Conservation (phyloP, 2,888 invertebrate species). For the Rosalia funebris region DNA sequence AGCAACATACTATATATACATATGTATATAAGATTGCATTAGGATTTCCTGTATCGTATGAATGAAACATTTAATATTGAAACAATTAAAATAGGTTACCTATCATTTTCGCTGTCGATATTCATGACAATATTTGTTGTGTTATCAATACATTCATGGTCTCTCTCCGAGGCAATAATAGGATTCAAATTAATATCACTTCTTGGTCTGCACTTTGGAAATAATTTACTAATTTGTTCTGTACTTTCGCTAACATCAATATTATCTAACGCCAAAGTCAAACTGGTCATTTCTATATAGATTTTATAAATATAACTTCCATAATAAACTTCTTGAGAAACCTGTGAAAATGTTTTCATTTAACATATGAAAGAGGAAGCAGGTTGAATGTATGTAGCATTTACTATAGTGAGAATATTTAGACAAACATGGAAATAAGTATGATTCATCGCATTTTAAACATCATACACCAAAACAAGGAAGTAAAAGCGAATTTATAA, state of each 20-base stretch:
- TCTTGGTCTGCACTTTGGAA: slow-evolving; percentile 87
- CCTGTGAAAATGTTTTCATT: slow-evolving; percentile 43
- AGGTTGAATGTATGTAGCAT: neutral
- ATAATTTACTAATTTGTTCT: slow-evolving; percentile 85
- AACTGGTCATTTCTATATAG: slow-evolving; percentile 63
- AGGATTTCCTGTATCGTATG: neutral
- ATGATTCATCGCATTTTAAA: slow-evolving; percentile 1
- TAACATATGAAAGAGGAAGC: slow-evolving; percentile 9
- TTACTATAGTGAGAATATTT: neutral
- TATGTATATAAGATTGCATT: neutral
- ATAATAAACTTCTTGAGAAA: slow-evolving; percentile 42
- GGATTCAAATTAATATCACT: slow-evolving; percentile 70
- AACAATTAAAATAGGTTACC: slow-evolving; percentile 52
- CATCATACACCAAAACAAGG: neutral
- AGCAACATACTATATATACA: no score
- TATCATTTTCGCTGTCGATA: slow-evolving; percentile 65
- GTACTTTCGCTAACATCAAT: slow-evolving; percentile 66
- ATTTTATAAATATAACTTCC: slow-evolving; percentile 42
- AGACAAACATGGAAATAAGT: neutral
- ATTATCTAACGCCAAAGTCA: slow-evolving; percentile 64
- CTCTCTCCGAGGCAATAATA: slow-evolving; percentile 60
- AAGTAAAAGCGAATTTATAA: neutral
- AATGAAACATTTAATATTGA: slow-evolving; percentile 16
- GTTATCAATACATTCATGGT: slow-evolving; percentile 63
- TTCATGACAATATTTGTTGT: slow-evolving; percentile 63